phyloP scores from a whole-genome alignment of 1,140 invertebrate genomes.

The Pygmarrhopalites habei region DNA sequence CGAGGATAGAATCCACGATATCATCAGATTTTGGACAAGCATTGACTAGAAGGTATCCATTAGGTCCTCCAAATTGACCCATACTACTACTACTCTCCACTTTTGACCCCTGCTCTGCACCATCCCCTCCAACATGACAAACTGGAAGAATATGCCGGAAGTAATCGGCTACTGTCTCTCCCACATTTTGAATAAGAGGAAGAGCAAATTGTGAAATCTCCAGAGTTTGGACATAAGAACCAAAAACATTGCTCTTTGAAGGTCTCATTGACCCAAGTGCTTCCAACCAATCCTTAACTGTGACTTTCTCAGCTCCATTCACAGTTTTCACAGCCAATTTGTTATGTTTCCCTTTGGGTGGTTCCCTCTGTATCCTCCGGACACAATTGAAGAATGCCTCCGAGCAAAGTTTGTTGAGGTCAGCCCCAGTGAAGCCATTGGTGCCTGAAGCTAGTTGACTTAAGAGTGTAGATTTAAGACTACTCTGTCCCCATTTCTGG shows the following conservation, averaged over 20 bases:
- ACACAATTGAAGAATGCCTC: conserved; percentile 7
- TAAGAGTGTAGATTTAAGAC: not conserved
- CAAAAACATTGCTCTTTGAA: not conserved
- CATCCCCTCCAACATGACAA: too few species aligned
- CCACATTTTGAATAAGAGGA: not conserved
- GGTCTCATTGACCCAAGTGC: not conserved
- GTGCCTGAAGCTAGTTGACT: not conserved
- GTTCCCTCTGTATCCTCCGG: not conserved
- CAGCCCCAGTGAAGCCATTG: conserved; percentile 8
- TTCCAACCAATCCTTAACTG: conserved; percentile 1
- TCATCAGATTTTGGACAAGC: not conserved
- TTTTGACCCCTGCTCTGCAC: not conserved
- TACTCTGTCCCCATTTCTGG: not conserved
- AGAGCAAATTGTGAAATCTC: not conserved
- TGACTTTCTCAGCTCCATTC: not conserved
- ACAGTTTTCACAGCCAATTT: not conserved
- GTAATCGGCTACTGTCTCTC: not conserved
- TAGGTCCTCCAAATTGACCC: not conserved
- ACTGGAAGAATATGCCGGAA: not conserved
- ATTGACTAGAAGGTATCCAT: not conserved
- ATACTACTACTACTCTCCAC: too few species aligned
- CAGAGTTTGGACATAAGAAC: not conserved
- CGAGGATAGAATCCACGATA: not conserved
- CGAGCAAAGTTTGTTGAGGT: conserved; percentile 3
- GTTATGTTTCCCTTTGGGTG: not conserved